Conservation (phyloP, 2,113 vertebrate genomes). For the Pyrgilauda ruficollis region DNA sequence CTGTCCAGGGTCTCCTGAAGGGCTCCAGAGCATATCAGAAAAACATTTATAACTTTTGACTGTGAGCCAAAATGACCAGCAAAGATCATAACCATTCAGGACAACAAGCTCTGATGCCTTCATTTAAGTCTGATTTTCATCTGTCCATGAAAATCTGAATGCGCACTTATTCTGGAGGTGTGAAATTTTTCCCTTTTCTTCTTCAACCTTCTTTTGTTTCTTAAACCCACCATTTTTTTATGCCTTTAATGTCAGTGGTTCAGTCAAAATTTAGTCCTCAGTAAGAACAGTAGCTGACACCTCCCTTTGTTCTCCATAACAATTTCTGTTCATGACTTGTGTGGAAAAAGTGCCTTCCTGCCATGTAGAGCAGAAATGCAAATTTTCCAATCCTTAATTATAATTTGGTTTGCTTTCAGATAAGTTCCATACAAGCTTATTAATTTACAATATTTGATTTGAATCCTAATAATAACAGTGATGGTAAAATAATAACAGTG, state of each 20-base stretch:
- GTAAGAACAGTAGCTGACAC: background rate
- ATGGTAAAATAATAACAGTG: background rate
- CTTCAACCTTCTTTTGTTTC: background rate
- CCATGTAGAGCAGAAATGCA: background rate
- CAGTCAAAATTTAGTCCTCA: background rate
- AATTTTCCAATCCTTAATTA: background rate
- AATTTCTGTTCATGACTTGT: background rate
- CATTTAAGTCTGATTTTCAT: background rate
- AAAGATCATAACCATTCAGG: background rate
- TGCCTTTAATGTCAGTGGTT: background rate
- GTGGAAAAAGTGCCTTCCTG: background rate
- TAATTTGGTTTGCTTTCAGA: background rate
- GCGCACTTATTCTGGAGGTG: rapidly evolving
- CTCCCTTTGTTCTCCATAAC: background rate
- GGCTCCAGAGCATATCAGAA: background rate
- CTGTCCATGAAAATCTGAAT: background rate
- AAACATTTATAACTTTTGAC: background rate
- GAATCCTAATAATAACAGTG: background rate
- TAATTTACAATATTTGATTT: conserved; percentile 3
- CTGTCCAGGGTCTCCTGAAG: background rate
- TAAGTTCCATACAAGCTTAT: background rate
- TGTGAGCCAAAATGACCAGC: background rate
- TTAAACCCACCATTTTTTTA: rapidly evolving
- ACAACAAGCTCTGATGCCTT: background rate
- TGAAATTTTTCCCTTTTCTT: background rate